Evolutionary conservation across 92 coral and sea anemone genomes (phyloP), one percentile per base, ranked within the genome.

Genomic region (Porites divaricata): DNA sequence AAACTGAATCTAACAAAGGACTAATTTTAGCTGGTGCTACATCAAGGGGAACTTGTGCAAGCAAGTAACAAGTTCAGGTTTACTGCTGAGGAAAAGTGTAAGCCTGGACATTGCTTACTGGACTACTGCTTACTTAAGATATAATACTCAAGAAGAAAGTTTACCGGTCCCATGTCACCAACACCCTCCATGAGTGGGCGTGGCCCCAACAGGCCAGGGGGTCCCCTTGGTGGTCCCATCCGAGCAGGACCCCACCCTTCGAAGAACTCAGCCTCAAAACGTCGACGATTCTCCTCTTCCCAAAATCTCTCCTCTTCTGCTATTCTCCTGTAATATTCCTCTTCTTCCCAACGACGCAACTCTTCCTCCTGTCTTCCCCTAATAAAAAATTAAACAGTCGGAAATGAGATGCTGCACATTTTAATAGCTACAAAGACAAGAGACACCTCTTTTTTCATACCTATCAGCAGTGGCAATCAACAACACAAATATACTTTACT

Each of bases 221-320:
- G 95, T 16, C 91, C 86, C 72, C 94, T 90, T 54, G 88, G 97
- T 35, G 95, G 88, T n/a, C 94, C 94, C 90, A 93, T 86, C 20
- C 88, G 85, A 49, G 90, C 89, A 53, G 96, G 87, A 22, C 90
- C 93, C 70, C 86, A 88, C 87, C 95, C 92, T 2, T 90, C 92
- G 79, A 85, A 87, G 76, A 86, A 89, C 75, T 94, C 98, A 79
- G 88, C 95, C 67, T 90, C 98, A 79, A 80, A 92, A 64, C 92
- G 89, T 19, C 98, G 93, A 57, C 94, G 93, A 22, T 87, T 89
- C 52, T 96, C 96, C 67, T 96, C 99, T 83, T 96, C 98, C 99
- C 96, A 95, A 76, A 92, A 88, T 28, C 95, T 88, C 76, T 95
- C 98, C 82, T 96, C 99, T 63, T 95, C 98, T 53, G 86, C 94